Conservation (phyloP, 1,140 invertebrate species). For the Solen grandis region DNA sequence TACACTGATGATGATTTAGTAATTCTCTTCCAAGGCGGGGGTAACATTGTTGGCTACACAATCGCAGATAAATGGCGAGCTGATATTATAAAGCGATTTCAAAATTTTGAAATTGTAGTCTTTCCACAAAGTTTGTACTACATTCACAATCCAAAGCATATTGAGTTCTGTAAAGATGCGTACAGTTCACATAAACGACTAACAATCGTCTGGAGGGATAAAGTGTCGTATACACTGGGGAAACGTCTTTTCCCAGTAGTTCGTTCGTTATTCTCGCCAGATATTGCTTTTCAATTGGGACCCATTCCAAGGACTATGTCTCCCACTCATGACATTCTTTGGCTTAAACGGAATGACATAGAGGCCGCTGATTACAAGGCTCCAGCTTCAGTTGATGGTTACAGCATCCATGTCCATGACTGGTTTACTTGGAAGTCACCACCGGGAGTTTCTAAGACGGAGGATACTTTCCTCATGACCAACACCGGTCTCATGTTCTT, state of each 20-base stretch:
- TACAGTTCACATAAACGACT: background rate
- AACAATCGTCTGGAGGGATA: conserved; percentile 18
- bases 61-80: background rate
- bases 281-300: background rate
- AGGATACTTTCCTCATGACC: background rate
- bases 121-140: background rate
- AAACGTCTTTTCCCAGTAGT: conserved; percentile 12
- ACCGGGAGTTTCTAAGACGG: background rate
- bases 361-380: background rate
- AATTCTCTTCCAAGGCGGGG: conserved; percentile 7
- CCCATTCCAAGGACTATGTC: background rate
- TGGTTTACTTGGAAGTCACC: background rate
- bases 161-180: conserved; percentile 2
- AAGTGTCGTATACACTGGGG: background rate
- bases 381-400: background rate
- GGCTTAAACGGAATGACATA: background rate
- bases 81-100: background rate
- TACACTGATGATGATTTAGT: background rate
- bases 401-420: background rate
- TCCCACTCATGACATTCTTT: background rate
- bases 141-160: background rate
- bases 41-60: background rate
- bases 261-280: conserved; percentile 1
- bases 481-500: background rate
- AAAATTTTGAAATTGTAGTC: background rate